Base-by-base conservation (phyloP, 2,888 invertebrate species). In the Rotaria socialis region DNA sequence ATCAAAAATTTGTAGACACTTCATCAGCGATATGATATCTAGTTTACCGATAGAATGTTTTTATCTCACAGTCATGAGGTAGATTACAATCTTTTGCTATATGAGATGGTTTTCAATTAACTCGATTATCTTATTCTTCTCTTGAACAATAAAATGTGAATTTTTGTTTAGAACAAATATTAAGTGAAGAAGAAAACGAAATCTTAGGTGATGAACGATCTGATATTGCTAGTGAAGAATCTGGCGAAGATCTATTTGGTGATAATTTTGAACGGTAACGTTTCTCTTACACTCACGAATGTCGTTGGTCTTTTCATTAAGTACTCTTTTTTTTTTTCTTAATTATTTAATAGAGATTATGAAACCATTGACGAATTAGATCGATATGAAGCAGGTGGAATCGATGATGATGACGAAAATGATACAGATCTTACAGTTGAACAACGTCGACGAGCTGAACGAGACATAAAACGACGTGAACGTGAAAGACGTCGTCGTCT, bases 301-400 rank as follows among this genome's bases (percentile, higher is more conserved):
- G 11, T 7, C 8, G 41, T 14, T 43, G 35, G 10, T 35, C 24
- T 24, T 52, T 11, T 3, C 3, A 52, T 14, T 14, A 8, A 52
- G 14, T 14, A 80, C 19, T 19, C 10, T 43, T 43, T 43, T 35
- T 80, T 24, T 0, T 47, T 43, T 84, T 35, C 27, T 7, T 11
- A 43, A n/a, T 1, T 11, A 14, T n/a, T 84, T 47, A 41, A 35
- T 90, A 96, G 96, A 88, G 99, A 99, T 92, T 99, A 99, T 92
- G 96, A 96, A 6, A 94, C 95, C 3, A 96, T 97, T 94, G 96
- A 98, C 60, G 96, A 94, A 58, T 92, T 99, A 90, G 99, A 99
- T 92, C 94, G 94, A 50, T 99, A 97, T 90, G 98, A 98, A 91
- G 93, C 93, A 0, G 94, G 94, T 87, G 93, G 94, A 88, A 91